Conservation (phyloP, 64 coral and sea anemone genomes). For the Stichodactyla mertensii region DNA sequence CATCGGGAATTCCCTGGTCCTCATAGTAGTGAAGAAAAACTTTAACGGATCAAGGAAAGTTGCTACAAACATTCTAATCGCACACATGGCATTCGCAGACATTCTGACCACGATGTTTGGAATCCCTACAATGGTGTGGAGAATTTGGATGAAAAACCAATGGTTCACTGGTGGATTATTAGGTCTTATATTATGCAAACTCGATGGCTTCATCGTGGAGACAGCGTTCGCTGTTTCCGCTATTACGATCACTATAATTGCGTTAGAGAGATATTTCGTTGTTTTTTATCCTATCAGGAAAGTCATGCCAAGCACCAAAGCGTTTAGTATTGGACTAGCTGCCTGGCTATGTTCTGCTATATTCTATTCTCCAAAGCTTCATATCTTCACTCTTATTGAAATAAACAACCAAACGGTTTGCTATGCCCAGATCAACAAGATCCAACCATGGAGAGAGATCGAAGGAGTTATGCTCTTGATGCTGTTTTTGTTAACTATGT, state of each 20-base stretch:
- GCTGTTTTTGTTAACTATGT: background rate
- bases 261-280: slow-evolving; percentile 8
- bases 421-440: background rate
- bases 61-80: background rate
- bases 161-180: background rate
- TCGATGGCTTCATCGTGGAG: background rate
- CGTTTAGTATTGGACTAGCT: background rate
- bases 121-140: background rate
- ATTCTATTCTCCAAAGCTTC: background rate
- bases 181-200: background rate
- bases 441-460: background rate
- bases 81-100: slow-evolving; percentile 3
- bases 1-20: background rate
- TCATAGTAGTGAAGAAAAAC: slow-evolving; percentile 2
- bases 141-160: background rate
- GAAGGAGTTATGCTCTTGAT: background rate
- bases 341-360: background rate
- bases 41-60: background rate
- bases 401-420: background rate
- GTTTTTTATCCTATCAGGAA: slow-evolving; percentile 15
- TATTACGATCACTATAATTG: background rate
- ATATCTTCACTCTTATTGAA: background rate
- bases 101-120: background rate
- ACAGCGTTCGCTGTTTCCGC: slow-evolving; percentile 5
- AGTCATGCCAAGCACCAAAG: background rate